phyloP scores from a whole-genome alignment of 2,113 vertebrate genomes.

The Acinonyx jubatus region DNA sequence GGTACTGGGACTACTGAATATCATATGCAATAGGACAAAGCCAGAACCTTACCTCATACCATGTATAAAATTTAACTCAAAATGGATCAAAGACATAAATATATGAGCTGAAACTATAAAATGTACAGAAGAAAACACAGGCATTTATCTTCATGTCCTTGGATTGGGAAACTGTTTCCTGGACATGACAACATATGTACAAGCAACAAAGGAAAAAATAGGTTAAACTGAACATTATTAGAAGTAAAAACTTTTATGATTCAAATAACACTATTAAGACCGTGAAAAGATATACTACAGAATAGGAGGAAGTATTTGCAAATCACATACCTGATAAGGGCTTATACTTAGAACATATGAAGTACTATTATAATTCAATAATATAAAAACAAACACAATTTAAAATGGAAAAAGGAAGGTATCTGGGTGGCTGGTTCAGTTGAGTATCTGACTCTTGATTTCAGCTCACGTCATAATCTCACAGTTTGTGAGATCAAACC shows the following conservation, averaged over 20 bases:
- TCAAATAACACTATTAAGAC: not conserved
- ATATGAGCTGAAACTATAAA: not conserved
- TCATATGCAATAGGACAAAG: too few relatives aligned
- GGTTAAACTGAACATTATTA: not conserved
- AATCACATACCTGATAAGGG: not conserved
- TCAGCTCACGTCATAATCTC: too few relatives aligned
- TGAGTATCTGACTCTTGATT: too few relatives aligned
- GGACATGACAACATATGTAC: not conserved
- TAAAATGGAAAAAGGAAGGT: not conserved
- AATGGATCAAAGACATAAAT: not conserved
- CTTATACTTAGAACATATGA: not conserved
- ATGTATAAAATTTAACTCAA: not conserved
- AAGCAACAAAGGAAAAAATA: not conserved
- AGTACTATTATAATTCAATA: not conserved
- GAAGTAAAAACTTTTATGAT: not conserved
- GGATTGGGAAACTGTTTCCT: not conserved
- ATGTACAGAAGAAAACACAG: not conserved
- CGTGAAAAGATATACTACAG: not conserved
- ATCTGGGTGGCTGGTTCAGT: too few relatives aligned
- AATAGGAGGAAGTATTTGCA: not conserved
- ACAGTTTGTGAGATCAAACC: too few relatives aligned
- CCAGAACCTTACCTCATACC: not conserved
- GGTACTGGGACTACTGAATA: not conserved
- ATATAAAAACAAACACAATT: not conserved
- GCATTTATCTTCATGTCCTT: not conserved